Evolutionary conservation across 2,113 vertebrate species (phyloP).

Genomic region (Cyrtonyx montezumae): DNA sequence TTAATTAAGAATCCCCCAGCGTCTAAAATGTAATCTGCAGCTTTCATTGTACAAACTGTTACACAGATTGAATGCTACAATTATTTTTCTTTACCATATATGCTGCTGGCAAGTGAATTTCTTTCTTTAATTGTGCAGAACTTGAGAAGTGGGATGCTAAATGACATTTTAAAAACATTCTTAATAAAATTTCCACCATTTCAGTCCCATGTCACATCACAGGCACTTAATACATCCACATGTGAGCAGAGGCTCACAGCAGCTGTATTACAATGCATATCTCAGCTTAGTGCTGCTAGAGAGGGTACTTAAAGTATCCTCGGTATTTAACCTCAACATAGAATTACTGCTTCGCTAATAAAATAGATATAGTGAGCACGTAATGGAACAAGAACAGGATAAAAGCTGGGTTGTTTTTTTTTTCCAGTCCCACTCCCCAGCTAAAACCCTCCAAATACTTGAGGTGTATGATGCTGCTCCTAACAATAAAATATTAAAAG

Average conservation of each 20-base stretch:
- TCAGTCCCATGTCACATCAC: background rate
- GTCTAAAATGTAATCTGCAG: background rate
- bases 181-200: background rate
- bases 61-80: background rate
- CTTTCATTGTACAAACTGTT: constrained; percentile 19
- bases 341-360: background rate
- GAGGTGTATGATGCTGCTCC: background rate
- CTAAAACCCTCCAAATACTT: background rate
- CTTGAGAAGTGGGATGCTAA: background rate
- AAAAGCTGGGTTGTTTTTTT: background rate
- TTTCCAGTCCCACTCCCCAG: background rate
- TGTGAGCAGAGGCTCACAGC: background rate
- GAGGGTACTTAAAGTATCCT: background rate
- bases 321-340: background rate
- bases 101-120: background rate
- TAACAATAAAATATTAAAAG: background rate
- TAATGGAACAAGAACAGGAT: background rate
- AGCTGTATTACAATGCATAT: background rate
- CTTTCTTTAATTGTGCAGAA: background rate
- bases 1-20: background rate
- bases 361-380: background rate
- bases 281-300: background rate
- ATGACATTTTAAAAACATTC: background rate
- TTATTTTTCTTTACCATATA: background rate
- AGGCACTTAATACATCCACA: background rate